Percentiles rank a stretch among this genome's conserved stretches.
phyloP scores from a whole-genome alignment of 1,140 invertebrate species.

The Dreissena polymorpha region DNA sequence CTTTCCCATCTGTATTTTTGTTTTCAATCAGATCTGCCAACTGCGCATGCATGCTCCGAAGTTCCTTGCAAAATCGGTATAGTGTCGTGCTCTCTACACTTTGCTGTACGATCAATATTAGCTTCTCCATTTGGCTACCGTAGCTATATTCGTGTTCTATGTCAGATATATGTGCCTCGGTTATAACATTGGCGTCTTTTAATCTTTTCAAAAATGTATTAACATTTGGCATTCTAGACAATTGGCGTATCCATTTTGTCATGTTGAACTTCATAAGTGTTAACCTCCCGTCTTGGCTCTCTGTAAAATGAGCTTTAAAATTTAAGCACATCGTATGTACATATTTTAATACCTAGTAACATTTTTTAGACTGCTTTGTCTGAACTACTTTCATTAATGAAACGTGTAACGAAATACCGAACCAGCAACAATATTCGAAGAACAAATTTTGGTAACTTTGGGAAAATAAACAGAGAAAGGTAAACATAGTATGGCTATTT shows the following conservation, averaged over 20 bases:
- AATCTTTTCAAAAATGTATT: not conserved
- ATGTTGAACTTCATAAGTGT: constrained; percentile 7
- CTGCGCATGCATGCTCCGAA: not conserved
- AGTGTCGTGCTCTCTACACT: not conserved
- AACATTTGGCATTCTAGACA: not conserved
- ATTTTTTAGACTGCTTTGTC: not conserved
- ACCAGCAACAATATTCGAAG: not conserved
- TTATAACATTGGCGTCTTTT: constrained; percentile 17
- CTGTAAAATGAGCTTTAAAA: not conserved
- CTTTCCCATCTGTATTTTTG: constrained; percentile 21
- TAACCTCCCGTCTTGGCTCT: not conserved
- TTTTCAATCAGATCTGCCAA: constrained; percentile 26
- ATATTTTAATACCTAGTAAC: not conserved
- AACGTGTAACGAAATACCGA: not conserved
- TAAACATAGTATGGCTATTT: not conserved
- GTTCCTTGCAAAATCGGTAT: constrained; percentile 6
- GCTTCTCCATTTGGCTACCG: constrained; percentile 14
- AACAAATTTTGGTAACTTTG: not conserved
- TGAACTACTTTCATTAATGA: too few species aligned
- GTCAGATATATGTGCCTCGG: not conserved
- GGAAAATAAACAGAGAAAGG: not conserved
- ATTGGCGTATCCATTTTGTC: constrained; percentile 12
- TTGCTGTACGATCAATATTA: constrained; percentile 11
- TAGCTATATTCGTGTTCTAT: constrained; percentile 9
- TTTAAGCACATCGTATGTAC: not conserved